Percentiles rank a stretch among this genome's conserved stretches.
These are phyloP conservation scores for Onychostruthus taczanowskii DNA, from an alignment of 2,113 vertebrate genomes.

Conservation along the genomic window DNA sequence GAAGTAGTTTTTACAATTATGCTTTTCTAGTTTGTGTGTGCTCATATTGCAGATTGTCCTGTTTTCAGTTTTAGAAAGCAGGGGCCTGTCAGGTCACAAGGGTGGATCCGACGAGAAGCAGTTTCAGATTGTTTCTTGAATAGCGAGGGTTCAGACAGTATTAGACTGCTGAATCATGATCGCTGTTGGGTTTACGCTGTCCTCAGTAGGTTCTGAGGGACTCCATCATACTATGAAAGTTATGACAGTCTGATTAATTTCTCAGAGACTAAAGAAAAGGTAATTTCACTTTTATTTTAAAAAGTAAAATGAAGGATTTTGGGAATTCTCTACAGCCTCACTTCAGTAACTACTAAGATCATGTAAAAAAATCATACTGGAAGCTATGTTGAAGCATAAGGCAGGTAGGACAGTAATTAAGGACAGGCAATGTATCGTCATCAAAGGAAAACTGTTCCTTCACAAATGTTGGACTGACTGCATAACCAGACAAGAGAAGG, in stretches of 20 bases:
- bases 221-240: neutral
- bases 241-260: neutral
- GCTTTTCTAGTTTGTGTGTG: no score
- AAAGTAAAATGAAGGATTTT: neutral
- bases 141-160: no score
- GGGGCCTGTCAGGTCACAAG: no score
- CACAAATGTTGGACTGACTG: neutral
- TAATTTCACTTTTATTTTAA: neutral
- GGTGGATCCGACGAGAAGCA: no score
- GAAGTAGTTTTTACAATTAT: no score
- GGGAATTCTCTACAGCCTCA: neutral
- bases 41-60: no score
- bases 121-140: no score
- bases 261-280: neutral
- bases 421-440: accelerated
- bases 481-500: neutral
- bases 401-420: neutral
- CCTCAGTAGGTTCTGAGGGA: no score
- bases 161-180: no score
- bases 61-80: no score
- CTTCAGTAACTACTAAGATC: neutral
- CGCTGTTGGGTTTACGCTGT: no score
- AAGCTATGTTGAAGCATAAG: neutral
- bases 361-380: neutral
- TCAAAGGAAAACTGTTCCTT: neutral